Percentiles rank a stretch among this genome's conserved stretches.
Conservation (phyloP, 2,888 invertebrate genomes). For the Synanthedon myopaeformis region DNA sequence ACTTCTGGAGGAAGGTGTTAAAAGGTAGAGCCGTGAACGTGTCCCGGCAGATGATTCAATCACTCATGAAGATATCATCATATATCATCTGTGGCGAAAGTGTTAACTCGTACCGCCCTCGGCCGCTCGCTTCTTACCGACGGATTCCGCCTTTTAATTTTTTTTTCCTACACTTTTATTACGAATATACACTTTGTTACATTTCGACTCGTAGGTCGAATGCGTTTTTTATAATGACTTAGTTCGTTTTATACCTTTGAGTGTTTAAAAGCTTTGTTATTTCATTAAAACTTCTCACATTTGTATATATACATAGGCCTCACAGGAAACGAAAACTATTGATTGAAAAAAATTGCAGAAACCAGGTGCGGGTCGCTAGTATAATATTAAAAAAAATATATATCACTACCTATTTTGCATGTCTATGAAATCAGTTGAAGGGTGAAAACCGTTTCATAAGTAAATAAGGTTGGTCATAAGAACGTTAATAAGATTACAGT, state of each 20-base stretch:
- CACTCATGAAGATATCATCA: slow-evolving; percentile 65
- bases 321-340: no score
- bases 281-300: slow-evolving; percentile 8
- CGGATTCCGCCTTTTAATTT: slow-evolving; percentile 34
- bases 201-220: slow-evolving; percentile 22
- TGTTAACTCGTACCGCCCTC: slow-evolving; percentile 42
- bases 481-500: slow-evolving; percentile 34
- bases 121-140: slow-evolving; percentile 26
- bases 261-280: neutral
- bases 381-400: slow-evolving; percentile 16
- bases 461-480: slow-evolving; percentile 30
- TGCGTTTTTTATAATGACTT: neutral
- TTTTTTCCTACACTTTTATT: slow-evolving; percentile 38
- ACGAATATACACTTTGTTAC: slow-evolving; percentile 36
- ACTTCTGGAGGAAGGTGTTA: slow-evolving; percentile 66
- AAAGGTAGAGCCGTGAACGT: slow-evolving; percentile 59
- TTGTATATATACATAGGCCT: slow-evolving; percentile 31
- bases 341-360: no score
- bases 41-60: slow-evolving; percentile 65
- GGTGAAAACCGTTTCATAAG: slow-evolving; percentile 52
- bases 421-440: slow-evolving; percentile 36
- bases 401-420: slow-evolving; percentile 23
- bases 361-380: no score
- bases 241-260: neutral
- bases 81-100: slow-evolving; percentile 64